Evolutionary conservation across 2,113 vertebrate species (phyloP), one percentile per base, ranked within the genome.

Genomic region (Corythornis cristatus): DNA sequence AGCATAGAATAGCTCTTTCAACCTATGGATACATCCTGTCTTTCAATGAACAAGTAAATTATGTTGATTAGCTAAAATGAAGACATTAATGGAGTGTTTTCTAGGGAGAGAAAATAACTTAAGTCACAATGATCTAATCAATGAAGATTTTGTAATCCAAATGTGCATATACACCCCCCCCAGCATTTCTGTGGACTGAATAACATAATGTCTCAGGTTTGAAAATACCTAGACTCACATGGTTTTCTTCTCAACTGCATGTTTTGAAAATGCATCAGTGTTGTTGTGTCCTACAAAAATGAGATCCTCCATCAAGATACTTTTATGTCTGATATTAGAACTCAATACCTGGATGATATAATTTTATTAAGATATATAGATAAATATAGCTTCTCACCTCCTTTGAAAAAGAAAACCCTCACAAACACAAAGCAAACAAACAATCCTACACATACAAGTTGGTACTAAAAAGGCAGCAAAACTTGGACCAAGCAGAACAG

Each of bases 391-490:
- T 40, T 70, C 20, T 31, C 5, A 58, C 4, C 3, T 62, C 19
- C 14, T 74, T 25, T 14, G 66, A 66, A 58, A 6, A 61, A 54
- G 6, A 28, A 60, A 37, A 33, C 12, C 14, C 14, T 33, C 21
- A n/a, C 25, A 35, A 48, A 26, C 10, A n/a, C 8, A 22, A 22
- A 26, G 8, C 29, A 4, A 33, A 13, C n/a, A 51, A 13, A 8
- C 20, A 64, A 12, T 4, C 2, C 5, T 17, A 5, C 8, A 15
- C 1, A 0, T 31, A 48, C 14, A 23, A 45, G 8, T 5, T 72
- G 26, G 11, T 57, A 61, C 23, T 40, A 45, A 50, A 43, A 57
- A 37, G 12, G 19, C 11, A 53, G 8, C 3, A 83, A 90, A 79
- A 72, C 14, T 28, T 40, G 20, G 11, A 17, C 29, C 4, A 37